Evolutionary conservation across 1,140 invertebrate genomes (phyloP).

Genomic region (Galleria mellonella): DNA sequence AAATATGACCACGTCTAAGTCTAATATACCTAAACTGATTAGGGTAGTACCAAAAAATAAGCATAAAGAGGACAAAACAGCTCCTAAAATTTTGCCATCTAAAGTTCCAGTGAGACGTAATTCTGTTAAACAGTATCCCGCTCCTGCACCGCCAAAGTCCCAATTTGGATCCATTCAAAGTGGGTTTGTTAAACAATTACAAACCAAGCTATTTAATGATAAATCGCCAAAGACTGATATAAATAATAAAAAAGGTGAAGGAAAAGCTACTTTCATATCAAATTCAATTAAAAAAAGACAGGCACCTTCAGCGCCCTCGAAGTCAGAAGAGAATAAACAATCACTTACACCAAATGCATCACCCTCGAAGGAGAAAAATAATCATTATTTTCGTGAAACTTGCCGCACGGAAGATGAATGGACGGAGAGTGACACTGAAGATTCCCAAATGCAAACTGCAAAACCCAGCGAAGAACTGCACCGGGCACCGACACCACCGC

Average conservation of each 20-base stretch:
- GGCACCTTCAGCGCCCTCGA: slow-evolving; percentile 43
- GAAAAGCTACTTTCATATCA: slow-evolving; percentile 40
- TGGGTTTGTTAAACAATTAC: slow-evolving; percentile 74
- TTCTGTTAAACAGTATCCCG: slow-evolving; percentile 52
- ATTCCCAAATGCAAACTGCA: slow-evolving; percentile 18
- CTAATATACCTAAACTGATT: slow-evolving; percentile 56
- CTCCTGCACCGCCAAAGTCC: slow-evolving; percentile 52
- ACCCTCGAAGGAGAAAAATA: slow-evolving; percentile 39
- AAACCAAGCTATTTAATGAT: slow-evolving; percentile 71
- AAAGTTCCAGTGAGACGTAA: slow-evolving; percentile 55
- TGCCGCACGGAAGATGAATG: slow-evolving; percentile 78
- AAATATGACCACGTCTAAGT: slow-evolving; percentile 22
- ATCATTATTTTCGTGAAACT: slow-evolving; percentile 73
- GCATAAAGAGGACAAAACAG: slow-evolving; percentile 41
- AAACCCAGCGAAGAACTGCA: slow-evolving; percentile 16
- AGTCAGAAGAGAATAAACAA: slow-evolving; percentile 14
- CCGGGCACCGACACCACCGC: slow-evolving; percentile 35
- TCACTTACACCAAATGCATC: slow-evolving; percentile 15
- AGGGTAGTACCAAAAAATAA: slow-evolving; percentile 39
- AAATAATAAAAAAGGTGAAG: slow-evolving; percentile 15
- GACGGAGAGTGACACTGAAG: slow-evolving; percentile 66
- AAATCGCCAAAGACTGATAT: slow-evolving; percentile 37
- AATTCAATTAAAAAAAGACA: slow-evolving; percentile 45
- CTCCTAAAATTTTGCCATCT: slow-evolving; percentile 49
- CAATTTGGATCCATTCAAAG: slow-evolving; percentile 65